Evolutionary conservation across 2,888 invertebrate genomes (phyloP), one percentile per base, ranked within the genome.

Genomic region (Ochlodes sylvanus): DNA sequence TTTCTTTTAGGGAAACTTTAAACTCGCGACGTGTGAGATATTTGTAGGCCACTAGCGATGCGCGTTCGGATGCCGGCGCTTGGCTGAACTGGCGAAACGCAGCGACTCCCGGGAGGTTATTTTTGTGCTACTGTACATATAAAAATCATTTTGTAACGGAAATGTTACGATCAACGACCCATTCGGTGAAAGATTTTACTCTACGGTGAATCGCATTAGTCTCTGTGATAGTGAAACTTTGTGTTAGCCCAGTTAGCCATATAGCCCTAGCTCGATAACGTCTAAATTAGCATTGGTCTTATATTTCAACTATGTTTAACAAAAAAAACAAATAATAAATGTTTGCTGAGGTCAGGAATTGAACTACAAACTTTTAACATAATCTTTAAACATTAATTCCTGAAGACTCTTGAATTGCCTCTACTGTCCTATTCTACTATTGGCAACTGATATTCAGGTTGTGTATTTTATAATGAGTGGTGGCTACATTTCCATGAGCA

Each of bases 111-210:
- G 90, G 93, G 86, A 82, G 81, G 86, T 88, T 93, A 93, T 92
- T 92, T 92, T 89, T 73, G 92, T 92, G 88, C 92, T 91, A 86
- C 86, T 87, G 87, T 88, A 88, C 84, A 88, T 81, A 90, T 85
- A 88, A 91, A 90, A 90, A 87, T 88, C 83, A 86, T 84, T 88
- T 88, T 86, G 88, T 87, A 89, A 89, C 86, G 87, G 88, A 91
- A 92, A 90, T 89, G 90, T 89, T 85, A 93, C 93, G 93, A 92
- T 91, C 92, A 92, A 88, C 90, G 92, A 92, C 93, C 92, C 85
- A 86, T 82, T 84, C 38, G 56, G 61, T 62, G 67, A 62, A 56
- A 55, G 82, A 81, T 56, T 64, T 63, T 61, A 58, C 19, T 63
- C 19, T 65, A 50, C 57, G 15, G 47, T 50, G 54, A 27, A 57